Percentiles rank a stretch among this genome's conserved stretches.
Evolutionary conservation across 2,113 vertebrate species (phyloP).

Genomic region (Herpetotheres cachinnans): DNA sequence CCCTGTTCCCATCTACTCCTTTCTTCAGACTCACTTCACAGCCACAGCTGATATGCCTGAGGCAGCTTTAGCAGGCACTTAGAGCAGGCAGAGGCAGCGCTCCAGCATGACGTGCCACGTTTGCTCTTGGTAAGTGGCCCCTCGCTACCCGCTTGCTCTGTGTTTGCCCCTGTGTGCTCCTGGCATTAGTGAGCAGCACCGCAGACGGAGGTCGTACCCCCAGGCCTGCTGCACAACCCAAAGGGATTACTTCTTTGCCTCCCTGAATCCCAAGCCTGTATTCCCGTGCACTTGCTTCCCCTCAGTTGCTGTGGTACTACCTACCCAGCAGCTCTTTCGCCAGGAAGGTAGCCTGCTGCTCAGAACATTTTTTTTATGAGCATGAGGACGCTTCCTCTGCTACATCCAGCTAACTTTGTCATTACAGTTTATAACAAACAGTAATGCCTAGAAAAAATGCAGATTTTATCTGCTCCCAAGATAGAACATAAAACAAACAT

Average conservation of each 20-base stretch:
- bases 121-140: background rate
- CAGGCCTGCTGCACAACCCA: background rate
- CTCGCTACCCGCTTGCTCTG: background rate
- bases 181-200: background rate
- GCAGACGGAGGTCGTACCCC: background rate
- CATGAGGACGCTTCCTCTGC: background rate
- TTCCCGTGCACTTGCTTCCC: background rate
- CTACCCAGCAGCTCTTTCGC: background rate
- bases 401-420: background rate
- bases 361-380: background rate
- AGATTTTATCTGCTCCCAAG: conserved; percentile 27
- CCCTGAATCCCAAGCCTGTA: background rate
- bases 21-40: background rate
- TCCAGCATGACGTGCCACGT: fast-evolving
- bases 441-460: background rate
- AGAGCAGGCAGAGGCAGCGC: background rate
- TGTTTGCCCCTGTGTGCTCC: background rate
- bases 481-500: conserved; percentile 38
- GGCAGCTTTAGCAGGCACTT: background rate
- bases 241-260: background rate
- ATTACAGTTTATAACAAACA: conserved; percentile 10
- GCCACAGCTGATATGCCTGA: background rate
- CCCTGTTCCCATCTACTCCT: background rate
- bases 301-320: background rate
- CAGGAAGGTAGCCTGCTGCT: background rate